Percentiles rank a stretch among this genome's conserved stretches.
phyloP scores from a whole-genome alignment of 2,888 invertebrate genomes.

The Tridacna gigas region DNA sequence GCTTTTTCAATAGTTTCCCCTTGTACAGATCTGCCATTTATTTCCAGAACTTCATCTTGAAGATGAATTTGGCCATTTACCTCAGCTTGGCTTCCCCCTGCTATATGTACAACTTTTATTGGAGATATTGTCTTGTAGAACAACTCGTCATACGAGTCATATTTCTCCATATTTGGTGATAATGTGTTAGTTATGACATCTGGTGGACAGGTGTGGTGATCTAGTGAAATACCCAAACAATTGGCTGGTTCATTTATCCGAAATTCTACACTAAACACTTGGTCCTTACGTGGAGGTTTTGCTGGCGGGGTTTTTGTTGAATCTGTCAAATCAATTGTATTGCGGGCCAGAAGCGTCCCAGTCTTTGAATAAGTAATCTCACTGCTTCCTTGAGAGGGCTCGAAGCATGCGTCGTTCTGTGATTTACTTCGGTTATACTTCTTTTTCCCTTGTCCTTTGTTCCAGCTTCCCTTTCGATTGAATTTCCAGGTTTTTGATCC shows the following conservation, averaged over 20 bases:
- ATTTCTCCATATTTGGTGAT: constrained; percentile 33
- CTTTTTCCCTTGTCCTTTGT: constrained; percentile 47
- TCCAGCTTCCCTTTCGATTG: constrained; percentile 51
- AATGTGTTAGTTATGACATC: constrained; percentile 47
- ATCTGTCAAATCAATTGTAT: constrained; percentile 15
- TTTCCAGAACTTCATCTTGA: constrained; percentile 94
- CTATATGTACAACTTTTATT: constrained; percentile 73
- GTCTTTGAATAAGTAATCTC: constrained; percentile 47
- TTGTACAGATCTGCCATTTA: constrained; percentile 89
- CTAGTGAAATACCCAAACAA: constrained; percentile 74
- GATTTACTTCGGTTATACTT: constrained; percentile 60
- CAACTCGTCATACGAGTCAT: constrained; percentile 57
- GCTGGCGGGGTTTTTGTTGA: constrained; percentile 71
- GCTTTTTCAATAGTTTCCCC: constrained; percentile 73
- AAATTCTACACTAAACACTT: constrained; percentile 75
- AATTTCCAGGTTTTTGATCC: constrained; percentile 62
- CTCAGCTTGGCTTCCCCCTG: constrained; percentile 69
- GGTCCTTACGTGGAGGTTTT: constrained; percentile 79
- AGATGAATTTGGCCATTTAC: constrained; percentile 90
- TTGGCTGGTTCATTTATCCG: constrained; percentile 48
- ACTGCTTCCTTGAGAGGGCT: constrained; percentile 28
- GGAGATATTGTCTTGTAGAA: constrained; percentile 53
- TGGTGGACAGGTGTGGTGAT: constrained; percentile 56
- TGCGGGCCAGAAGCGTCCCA: constrained; percentile 35
- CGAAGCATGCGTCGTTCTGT: constrained; percentile 58